These are phyloP conservation scores for Epinephelus moara DNA, from an alignment of 2,113 vertebrate genomes.

Conservation along the genomic window DNA sequence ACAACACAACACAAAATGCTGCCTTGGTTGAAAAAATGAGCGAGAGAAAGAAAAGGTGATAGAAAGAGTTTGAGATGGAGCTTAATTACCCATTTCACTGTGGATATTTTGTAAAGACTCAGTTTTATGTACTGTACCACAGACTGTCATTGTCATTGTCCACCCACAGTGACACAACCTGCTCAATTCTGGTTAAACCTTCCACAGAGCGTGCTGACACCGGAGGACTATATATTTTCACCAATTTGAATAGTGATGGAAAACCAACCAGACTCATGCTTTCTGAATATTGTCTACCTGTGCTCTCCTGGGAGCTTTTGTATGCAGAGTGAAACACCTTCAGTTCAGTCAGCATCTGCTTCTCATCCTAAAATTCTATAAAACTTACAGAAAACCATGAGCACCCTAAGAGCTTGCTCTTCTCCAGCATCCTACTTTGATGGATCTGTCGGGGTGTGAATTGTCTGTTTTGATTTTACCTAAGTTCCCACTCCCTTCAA, in stretches of 20 bases:
- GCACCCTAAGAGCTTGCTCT: slow-evolving; percentile 24
- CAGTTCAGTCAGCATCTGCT: slow-evolving; percentile 14
- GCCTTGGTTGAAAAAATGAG: not conserved
- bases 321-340: not conserved
- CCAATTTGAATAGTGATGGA: slow-evolving; percentile 9
- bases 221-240: not conserved
- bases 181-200: not conserved
- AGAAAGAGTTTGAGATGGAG: not conserved
- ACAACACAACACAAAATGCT: not conserved
- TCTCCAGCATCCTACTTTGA: slow-evolving; percentile 18
- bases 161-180: not conserved
- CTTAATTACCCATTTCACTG: not conserved
- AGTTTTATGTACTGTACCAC: not conserved
- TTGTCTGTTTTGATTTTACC: slow-evolving; percentile 39
- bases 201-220: not conserved
- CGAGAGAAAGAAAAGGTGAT: not conserved
- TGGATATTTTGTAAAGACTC: not conserved
- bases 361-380: slow-evolving; percentile 43
- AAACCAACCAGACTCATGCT: slow-evolving; percentile 6
- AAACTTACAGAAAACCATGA: not conserved
- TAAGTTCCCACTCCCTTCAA: slow-evolving; percentile 12
- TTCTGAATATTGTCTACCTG: not conserved
- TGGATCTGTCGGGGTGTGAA: slow-evolving; percentile 14
- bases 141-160: not conserved
- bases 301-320: not conserved